Conservation (phyloP, 2,797 vertebrate species). For the Pseudopleuronectes americanus region DNA sequence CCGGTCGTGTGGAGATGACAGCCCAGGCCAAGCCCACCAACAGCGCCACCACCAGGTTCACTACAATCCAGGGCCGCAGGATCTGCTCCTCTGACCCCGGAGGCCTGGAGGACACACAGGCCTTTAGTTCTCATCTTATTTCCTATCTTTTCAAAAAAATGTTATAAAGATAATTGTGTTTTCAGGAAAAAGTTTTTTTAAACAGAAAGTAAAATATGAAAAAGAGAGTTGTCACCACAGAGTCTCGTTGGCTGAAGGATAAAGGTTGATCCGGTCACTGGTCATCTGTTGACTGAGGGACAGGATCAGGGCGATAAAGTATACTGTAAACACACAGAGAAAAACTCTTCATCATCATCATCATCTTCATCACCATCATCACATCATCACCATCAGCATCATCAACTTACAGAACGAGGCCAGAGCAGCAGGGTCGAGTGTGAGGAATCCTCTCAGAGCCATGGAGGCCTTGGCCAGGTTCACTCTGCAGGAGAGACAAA, state of each 20-base stretch:
- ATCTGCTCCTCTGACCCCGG: slow-evolving; percentile 73
- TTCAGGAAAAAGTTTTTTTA: too few relatives aligned
- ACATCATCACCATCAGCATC: background rate
- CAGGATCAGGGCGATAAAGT: slow-evolving; percentile 92
- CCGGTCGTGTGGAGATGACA: slow-evolving; percentile 89
- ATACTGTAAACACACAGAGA: slow-evolving; percentile 82
- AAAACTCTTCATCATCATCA: background rate
- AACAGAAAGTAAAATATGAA: background rate
- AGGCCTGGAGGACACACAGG: slow-evolving; percentile 65
- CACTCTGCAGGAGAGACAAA: slow-evolving; percentile 75
- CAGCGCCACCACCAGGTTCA: slow-evolving; percentile 84
- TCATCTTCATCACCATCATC: background rate
- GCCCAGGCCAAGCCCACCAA: slow-evolving; percentile 93
- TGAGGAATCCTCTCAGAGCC: slow-evolving; percentile 90
- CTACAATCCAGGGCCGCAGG: slow-evolving; percentile 73
- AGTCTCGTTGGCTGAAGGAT: slow-evolving; percentile 87
- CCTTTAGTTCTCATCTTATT: too few relatives aligned
- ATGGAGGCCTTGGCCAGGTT: slow-evolving; percentile 92
- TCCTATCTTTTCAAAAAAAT: too few relatives aligned
- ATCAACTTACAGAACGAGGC: slow-evolving; percentile 93
- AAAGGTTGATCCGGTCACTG: slow-evolving; percentile 93
- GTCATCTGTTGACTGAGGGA: slow-evolving; percentile 97
- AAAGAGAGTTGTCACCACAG: slow-evolving; percentile 85
- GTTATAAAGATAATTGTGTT: too few relatives aligned
- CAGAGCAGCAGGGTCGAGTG: slow-evolving; percentile 90